Evolutionary conservation across 30 jellyfish, hydroid and myxozoan genomes (phyloP).

Genomic region (Pelagia noctiluca): DNA sequence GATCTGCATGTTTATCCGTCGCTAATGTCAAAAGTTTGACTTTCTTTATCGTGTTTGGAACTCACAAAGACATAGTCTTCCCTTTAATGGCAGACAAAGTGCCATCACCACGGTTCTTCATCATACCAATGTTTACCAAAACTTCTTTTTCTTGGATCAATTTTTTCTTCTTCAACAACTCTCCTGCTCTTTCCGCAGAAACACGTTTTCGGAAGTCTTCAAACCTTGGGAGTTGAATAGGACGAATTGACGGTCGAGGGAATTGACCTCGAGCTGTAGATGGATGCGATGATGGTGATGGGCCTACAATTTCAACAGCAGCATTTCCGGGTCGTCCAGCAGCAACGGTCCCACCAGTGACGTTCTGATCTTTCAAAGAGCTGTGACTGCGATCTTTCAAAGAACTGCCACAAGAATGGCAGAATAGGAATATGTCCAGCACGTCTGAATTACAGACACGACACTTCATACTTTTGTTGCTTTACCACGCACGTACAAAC

Average conservation of each 20-base stretch:
- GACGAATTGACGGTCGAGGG: not conserved
- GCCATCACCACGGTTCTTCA: slow-evolving; percentile 1
- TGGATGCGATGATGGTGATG: not conserved
- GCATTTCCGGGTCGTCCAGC: not conserved
- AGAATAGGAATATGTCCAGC: not conserved
- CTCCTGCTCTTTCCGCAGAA: not conserved
- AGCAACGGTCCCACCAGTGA: no score
- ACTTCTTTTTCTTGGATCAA: not conserved
- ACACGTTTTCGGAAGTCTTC: not conserved
- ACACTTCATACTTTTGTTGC: no score
- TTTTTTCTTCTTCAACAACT: not conserved
- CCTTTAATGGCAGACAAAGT: not conserved
- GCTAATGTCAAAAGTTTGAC: not conserved
- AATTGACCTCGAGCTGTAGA: no score
- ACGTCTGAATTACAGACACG: not conserved
- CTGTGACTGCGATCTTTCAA: not conserved
- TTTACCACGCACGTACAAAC: no score
- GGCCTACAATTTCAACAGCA: not conserved
- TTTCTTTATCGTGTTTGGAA: not conserved
- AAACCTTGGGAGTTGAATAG: not conserved
- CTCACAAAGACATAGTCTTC: not conserved
- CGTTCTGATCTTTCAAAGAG: no score
- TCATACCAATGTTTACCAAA: not conserved
- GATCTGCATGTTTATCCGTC: not conserved
- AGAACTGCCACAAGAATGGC: slow-evolving; percentile 1